These are phyloP conservation scores for Luperina nickerlii DNA, from an alignment of 2,888 invertebrate species.

Conservation along the genomic window DNA sequence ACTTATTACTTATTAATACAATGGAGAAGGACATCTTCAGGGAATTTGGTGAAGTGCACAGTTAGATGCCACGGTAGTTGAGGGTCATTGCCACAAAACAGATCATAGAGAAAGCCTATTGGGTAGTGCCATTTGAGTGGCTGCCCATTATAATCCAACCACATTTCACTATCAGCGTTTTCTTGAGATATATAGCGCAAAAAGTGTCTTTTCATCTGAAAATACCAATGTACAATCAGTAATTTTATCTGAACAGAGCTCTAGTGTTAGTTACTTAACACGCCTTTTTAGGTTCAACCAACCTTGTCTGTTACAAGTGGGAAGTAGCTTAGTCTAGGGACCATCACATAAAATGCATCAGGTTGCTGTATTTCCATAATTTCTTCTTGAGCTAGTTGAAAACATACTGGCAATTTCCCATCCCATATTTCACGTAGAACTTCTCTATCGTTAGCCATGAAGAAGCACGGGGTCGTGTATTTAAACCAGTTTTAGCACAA, in stretches of 20 bases:
- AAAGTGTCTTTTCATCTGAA: slow-evolving; percentile 96
- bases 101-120: slow-evolving; percentile 97
- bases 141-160: slow-evolving; percentile 97
- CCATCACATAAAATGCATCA: slow-evolving; percentile 98
- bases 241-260: neutral
- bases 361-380: slow-evolving; percentile 96
- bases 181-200: slow-evolving; percentile 94
- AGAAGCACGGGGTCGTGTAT: neutral
- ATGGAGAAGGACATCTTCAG: slow-evolving; percentile 96
- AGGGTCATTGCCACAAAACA: slow-evolving; percentile 92
- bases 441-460: slow-evolving; percentile 98
- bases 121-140: slow-evolving; percentile 97
- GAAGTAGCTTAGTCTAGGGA: slow-evolving; percentile 97
- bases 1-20: slow-evolving; percentile 94
- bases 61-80: slow-evolving; percentile 97
- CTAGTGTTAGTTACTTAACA: neutral
- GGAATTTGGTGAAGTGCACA: slow-evolving; percentile 98
- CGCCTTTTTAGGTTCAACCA: slow-evolving; percentile 38
- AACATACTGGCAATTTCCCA: slow-evolving; percentile 98
- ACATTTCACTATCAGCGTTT: slow-evolving; percentile 96
- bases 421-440: slow-evolving; percentile 98
- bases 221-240: slow-evolving; percentile 40
- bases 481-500: slow-evolving; percentile 3
- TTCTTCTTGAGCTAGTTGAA: slow-evolving; percentile 96
- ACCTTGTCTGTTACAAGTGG: slow-evolving; percentile 98